Conservation (phyloP, 64 coral and sea anemone species). For the Montipora sp. region DNA sequence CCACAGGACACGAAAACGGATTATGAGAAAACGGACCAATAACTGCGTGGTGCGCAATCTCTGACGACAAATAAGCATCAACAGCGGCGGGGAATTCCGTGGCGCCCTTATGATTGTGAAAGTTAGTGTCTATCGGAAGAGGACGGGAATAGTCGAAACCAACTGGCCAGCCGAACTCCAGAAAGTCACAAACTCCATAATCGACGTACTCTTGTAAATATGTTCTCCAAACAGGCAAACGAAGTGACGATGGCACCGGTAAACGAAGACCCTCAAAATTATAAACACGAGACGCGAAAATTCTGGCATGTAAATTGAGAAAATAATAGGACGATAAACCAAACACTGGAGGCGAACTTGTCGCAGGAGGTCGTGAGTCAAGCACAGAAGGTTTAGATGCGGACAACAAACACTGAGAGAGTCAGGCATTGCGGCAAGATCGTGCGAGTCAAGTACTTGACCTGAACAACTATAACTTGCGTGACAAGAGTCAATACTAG, state of each 20-base stretch:
- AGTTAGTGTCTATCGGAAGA: not conserved
- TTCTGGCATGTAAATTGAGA: not conserved
- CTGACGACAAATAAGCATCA: not conserved
- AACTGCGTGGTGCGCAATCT: not conserved
- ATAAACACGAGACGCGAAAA: conserved; percentile 11
- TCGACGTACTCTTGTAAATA: not conserved
- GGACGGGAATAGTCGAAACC: not conserved
- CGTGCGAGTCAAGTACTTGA: not conserved
- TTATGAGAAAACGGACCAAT: conserved; percentile 4
- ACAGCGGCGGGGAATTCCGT: not conserved
- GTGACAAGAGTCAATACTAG: not conserved
- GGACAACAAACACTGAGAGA: not conserved
- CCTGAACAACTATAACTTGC: not conserved
- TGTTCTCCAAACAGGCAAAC: not conserved
- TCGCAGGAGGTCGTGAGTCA: too few species aligned
- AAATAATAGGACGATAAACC: not conserved
- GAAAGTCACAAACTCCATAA: conserved; percentile 6
- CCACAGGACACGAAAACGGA: not conserved
- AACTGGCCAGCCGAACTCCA: conserved; percentile 23
- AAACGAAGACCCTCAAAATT: conserved; percentile 14
- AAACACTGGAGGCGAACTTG: not conserved
- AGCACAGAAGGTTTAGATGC: too few species aligned
- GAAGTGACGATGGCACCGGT: not conserved
- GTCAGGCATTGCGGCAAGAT: not conserved
- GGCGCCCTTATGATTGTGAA: not conserved